Conservation (phyloP, 2,797 vertebrate species). For the Passerculus sandwichensis region DNA sequence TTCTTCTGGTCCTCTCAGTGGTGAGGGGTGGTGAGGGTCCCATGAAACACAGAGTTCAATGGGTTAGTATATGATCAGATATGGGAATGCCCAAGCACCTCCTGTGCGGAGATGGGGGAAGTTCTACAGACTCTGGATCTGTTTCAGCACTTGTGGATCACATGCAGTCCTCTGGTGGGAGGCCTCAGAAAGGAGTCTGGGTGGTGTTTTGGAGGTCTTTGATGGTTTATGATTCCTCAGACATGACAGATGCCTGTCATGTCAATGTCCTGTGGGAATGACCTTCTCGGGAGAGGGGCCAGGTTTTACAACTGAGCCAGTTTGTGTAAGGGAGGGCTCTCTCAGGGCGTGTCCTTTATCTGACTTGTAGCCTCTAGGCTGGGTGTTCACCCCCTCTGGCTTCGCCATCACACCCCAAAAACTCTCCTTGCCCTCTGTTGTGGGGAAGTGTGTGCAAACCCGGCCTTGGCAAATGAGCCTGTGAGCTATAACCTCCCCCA, state of each 20-base stretch:
- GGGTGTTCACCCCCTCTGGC: background rate
- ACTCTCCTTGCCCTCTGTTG: background rate
- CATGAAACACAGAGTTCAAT: background rate
- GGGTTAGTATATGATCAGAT: background rate
- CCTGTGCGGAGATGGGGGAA: accelerated
- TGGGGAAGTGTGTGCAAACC: background rate
- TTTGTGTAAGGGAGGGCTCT: background rate
- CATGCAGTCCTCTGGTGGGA: background rate
- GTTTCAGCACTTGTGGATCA: background rate
- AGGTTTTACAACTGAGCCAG: background rate
- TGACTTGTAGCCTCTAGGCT: background rate
- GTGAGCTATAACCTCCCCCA: background rate
- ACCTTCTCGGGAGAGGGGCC: accelerated
- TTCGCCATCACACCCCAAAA: accelerated
- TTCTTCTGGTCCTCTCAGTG: background rate
- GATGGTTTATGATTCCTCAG: background rate
- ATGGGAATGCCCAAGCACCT: accelerated
- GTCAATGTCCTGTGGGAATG: background rate
- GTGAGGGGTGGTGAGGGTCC: background rate
- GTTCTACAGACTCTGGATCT: background rate
- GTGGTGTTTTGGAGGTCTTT: accelerated
- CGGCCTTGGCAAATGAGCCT: background rate
- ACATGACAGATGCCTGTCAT: background rate
- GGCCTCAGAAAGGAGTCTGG: background rate
- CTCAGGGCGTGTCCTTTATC: background rate